Base-by-base conservation (phyloP, 2,888 invertebrate genomes). In the Seladonia tumulorum region DNA sequence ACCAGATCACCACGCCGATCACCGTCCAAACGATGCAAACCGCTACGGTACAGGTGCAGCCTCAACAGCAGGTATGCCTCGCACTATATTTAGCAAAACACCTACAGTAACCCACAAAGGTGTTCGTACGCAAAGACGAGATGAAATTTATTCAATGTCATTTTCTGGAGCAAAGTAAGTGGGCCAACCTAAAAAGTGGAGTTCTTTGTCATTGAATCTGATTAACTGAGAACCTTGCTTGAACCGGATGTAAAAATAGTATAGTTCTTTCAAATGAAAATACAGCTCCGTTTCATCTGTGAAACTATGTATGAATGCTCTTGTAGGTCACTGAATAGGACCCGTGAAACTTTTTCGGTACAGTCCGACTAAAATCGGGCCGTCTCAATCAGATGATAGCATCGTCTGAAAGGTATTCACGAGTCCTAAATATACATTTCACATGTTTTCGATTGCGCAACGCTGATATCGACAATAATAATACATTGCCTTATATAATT, bases 1-100 rank as follows among this genome's bases (percentile, higher is more conserved):
- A 95, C 83, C 95, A 96, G 71, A 95, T 96, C 77, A 95, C 95
- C 45, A 94, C 96, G 16, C 95, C 96, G 47, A 94, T 95, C 72
- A 95, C 94, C 49, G 95, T 95, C 82, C 95, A 94, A 87, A 93
- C 95, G 10, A 94, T 95, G 77, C 94, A 95, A 79, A 92, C 94
- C 16, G 81, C 93, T 35, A 88, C 91, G 35, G 90, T 90, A 66
- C 94, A 93, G 79, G 88, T 89, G 29, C 91, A 92, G 74, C 82
- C 92, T 82, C 86, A 91, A 80, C 93, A 93, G 60, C 93, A 86
- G 86, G 86, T 86, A 85, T 22, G 39, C 22, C 8, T 42, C 39
- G 12, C 5, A 68, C 5, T 35, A n/a, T 35, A n/a, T 22, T 66
- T 22, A 22, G 8, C 35, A 18, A 10, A 29, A 66, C 29, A 8